Evolutionary conservation across 1,140 invertebrate species (phyloP), one percentile per base, ranked within the genome.

Genomic region (Sminthurinus signatus): DNA sequence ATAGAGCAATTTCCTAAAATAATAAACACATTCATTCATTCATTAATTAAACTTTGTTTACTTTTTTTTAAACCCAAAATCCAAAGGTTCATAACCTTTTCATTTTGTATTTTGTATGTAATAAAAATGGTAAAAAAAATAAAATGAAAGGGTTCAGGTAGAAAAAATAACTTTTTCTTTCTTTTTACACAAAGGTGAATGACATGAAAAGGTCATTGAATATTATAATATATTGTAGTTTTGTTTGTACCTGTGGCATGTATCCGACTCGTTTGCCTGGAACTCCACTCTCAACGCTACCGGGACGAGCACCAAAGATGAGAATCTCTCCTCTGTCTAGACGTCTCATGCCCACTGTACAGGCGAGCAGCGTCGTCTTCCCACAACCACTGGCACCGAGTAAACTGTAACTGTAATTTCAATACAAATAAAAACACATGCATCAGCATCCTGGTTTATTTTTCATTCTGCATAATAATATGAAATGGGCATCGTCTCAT

Each of bases 1-100:
- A 97, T 0, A 98, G 79, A 0, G 93, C 93, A 25, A 95, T 90
- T 78, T 97, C 94, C 77, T 95, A 86, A 3, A 57, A 36, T 3
- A 43, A 48, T 8, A 36, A n/a, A n/a, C n/a, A n/a, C n/a, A n/a
- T n/a, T n/a, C n/a, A n/a, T n/a, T n/a, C n/a, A n/a, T n/a, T n/a
- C n/a, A n/a, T n/a, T n/a, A n/a, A n/a, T n/a, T n/a, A n/a, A n/a
- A n/a, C n/a, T n/a, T n/a, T n/a, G n/a, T n/a, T n/a, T n/a, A n/a
- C n/a, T n/a, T n/a, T n/a, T n/a, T n/a, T n/a, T n/a, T n/a, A n/a
- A n/a, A n/a, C n/a, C n/a, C n/a, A n/a, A n/a, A n/a, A n/a, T n/a
- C n/a, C n/a, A n/a, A n/a, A n/a, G n/a, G n/a, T n/a, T n/a, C n/a
- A n/a, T n/a, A n/a, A n/a, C n/a, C n/a, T n/a, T n/a, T n/a, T n/a